Evolutionary conservation across 1,140 invertebrate species (phyloP), one percentile per base, ranked within the genome.

Genomic region (Zelostemma sp.): DNA sequence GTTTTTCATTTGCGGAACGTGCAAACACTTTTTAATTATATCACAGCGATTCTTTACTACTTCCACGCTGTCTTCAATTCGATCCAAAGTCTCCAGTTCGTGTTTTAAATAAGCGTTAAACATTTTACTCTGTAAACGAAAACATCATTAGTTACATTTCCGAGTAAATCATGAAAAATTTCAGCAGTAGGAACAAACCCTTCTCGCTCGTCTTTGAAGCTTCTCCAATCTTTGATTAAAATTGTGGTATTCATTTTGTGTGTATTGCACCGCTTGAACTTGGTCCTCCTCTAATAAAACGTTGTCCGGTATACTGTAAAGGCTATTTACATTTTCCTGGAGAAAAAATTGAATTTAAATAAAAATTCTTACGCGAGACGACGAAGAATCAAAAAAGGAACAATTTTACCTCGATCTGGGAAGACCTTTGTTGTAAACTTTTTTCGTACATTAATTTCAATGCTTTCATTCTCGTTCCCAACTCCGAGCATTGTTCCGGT

Each of bases 271-370:
- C n/a, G 25, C 58, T 56, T 83, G 81, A 49, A 35, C 43, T 48
- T 70, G 64, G 46, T 83, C 81, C 21, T 80, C 79, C 0, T 80
- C 63, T 5, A 80, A 51, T 35, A 83, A 50, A 53, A 83, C 53
- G 50, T 81, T 73, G 18, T 58, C 40, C 3, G 81, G 80, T 11
- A 83, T 54, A 25, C 54, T 21, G 35, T 82, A 68, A 14, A 70
- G 75, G 61, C 77, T 78, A 18, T 77, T 63, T 4, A 80, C 51
- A 11, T 50, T 50, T 58, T 68, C 72, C 81, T 83, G 38, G 38
- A 66, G 64, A 49, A 49, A 54, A 17, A 55, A 40, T 43, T 8
- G 17, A 43, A 43, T 43, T 16, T 43, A 17, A 17, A 43, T 17
- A 43, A 43, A 43, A 43, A n/a, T n/a, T n/a, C n/a, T n/a, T n/a